phyloP scores from a whole-genome alignment of 2,797 vertebrate genomes.

The Danio aesculapii region DNA sequence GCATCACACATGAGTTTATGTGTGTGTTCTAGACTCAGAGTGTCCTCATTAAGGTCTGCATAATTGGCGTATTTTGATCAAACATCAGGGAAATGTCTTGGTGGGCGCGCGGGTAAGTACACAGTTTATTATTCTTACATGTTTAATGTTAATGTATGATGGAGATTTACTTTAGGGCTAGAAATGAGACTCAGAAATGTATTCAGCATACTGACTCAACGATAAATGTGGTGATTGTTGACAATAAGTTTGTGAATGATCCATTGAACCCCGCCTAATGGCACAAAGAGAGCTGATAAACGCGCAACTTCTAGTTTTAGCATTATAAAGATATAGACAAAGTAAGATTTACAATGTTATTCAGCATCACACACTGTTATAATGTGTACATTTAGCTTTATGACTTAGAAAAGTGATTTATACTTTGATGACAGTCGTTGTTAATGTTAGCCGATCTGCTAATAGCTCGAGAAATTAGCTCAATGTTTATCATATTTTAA shows the following conservation, averaged over 20 bases:
- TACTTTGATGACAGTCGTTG: too few species aligned
- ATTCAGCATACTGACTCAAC: not conserved
- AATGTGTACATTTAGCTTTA: too few species aligned
- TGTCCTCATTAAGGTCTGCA: not conserved
- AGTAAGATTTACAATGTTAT: too few species aligned
- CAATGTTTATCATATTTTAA: too few species aligned
- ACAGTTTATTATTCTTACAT: too few species aligned
- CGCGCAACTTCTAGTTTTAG: not conserved
- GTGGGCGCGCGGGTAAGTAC: slow-evolving; percentile 80
- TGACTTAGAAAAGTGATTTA: too few species aligned
- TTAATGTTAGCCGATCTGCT: too few species aligned
- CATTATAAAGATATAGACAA: not conserved
- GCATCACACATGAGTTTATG: not conserved
- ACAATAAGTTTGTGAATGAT: not conserved
- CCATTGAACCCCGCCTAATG: slow-evolving; percentile 9
- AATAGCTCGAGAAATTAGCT: too few species aligned
- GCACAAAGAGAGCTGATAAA: not conserved
- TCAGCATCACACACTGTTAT: too few species aligned
- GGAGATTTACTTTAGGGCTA: not conserved
- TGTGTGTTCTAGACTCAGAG: not conserved
- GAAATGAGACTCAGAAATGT: not conserved
- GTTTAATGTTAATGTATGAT: not conserved
- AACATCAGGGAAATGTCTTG: slow-evolving; percentile 76
- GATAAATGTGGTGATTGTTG: not conserved
- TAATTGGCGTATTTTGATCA: slow-evolving; percentile 4